Evolutionary conservation across 2,113 vertebrate species (phyloP), one percentile per base, ranked within the genome.

Genomic region (Cyphomyrus plagiostoma): DNA sequence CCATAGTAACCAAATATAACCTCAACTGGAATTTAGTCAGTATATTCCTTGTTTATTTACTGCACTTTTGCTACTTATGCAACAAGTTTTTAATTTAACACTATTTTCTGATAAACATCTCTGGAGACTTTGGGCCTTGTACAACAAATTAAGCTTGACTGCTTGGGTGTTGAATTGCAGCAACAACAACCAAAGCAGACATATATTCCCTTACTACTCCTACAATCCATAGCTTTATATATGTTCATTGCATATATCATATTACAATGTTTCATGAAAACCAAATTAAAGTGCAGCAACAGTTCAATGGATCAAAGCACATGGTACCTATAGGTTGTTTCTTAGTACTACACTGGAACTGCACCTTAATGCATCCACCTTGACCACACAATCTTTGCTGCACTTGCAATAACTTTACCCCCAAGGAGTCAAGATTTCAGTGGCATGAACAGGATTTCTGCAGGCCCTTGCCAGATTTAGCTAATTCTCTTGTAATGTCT

Each of bases 61-160:
- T 80, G 74, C 74, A 80, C 35, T 80, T 80, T 39, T 80, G 74
- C 17, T 80, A 39, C 30, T 80, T 42, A 42, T 42, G 35, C 74
- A 80, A 80, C 74, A 42, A 74, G 70, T 77, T 77, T 80, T 80
- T 80, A 80, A 80, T 80, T 70, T 80, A 80, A 80, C 2, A 77
- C 30, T 39, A 77, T 80, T 42, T 80, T 42, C 74, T 39, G 35
- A 42, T 80, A 80, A 80, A 80, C 74, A 80, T 80, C 19, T 19
- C 15, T 80, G 35, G 74, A 19, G 15, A 39, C 70, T 39, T 74
- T 77, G 30, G 39, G 30, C 13, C 35, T 39, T 77, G 30, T 74
- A 66, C 30, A 74, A 74, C 70, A 17, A 74, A 17, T 39, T 74
- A 53, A 19, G 30, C 66, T 74, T 39, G 13, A 74, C 9, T 15